Evolutionary conservation across 2,113 vertebrate genomes (phyloP), one percentile per base, ranked within the genome.

Genomic region (Bos javanicus): DNA sequence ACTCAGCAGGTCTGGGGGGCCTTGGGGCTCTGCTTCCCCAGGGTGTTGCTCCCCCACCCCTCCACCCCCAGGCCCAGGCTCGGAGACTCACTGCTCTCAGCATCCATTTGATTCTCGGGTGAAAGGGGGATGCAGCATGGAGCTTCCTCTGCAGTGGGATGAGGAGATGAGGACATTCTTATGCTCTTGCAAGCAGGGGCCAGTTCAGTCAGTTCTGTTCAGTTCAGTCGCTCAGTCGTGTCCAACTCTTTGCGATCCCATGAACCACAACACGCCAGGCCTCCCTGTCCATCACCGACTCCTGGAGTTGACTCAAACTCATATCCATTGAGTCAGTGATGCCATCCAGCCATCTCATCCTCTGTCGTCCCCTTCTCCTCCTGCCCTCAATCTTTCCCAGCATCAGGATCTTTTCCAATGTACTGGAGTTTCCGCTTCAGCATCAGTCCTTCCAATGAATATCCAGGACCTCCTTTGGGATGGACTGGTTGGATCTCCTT

Each of bases 291-390:
- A 21, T 71, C n/a, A 71, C 17, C n/a, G 23, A 36, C 67, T 39
- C n/a, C 10, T 0, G 5, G n/a, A 39, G n/a, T 1, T 6, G 0
- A 21, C 19, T 2, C n/a, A 71, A 6, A 6, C 2, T 11, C 64
- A 36, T 3, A 4, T 23, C n/a, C 33, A 67, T 36, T 5, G n/a
- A 67, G 64, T 67, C 9, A 0, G 9, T 11, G 64, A 36, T 67
- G n/a, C 64, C 64, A 21, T 67, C 64, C 8, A 67, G 0, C 33
- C 17, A 21, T 67, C 33, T 36, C 33, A 67, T 67, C 33, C 8
- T 11, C 33, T 21, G 33, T 36, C 8, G 0, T 67, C 64, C 33
- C 33, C 64, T 71, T 71, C 17, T 71, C 64, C 33, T 36, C 64
- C 17, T 21, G 17, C 64, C n/a, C 9, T 19, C 9, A 71, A 5